Percentiles rank a stretch among this genome's conserved stretches.
Conservation (phyloP, 2,797 vertebrate genomes). For the Clarias pachynema region DNA sequence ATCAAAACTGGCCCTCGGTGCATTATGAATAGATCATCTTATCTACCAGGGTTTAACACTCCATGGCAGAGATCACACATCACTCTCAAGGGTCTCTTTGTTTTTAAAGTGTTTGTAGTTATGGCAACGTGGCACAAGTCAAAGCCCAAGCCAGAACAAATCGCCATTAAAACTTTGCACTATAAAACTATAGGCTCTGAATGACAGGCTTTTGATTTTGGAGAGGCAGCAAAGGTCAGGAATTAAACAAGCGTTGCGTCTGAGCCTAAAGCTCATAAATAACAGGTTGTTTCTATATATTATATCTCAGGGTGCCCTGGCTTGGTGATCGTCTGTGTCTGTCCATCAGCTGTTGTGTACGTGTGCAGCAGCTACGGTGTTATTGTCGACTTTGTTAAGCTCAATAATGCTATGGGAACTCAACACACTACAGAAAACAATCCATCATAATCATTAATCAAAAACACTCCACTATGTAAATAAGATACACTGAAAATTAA, state of each 20-base stretch:
- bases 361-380: slow-evolving; percentile 8
- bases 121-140: slow-evolving; percentile 22
- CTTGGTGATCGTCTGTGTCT: slow-evolving; percentile 15
- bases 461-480: background rate
- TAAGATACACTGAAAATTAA: background rate
- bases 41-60: slow-evolving; percentile 30
- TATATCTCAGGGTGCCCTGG: slow-evolving; percentile 6
- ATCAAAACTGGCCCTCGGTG: slow-evolving; percentile 33
- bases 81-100: slow-evolving; percentile 48
- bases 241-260: slow-evolving; percentile 30
- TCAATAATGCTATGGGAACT: slow-evolving; percentile 27
- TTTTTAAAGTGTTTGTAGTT: slow-evolving; percentile 41
- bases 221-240: slow-evolving; percentile 40
- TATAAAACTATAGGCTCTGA: slow-evolving; percentile 17
- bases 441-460: background rate
- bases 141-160: slow-evolving; percentile 16
- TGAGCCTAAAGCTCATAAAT: slow-evolving; percentile 40
- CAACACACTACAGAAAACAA: slow-evolving; percentile 5
- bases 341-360: slow-evolving; percentile 49
- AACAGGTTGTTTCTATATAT: slow-evolving; percentile 42
- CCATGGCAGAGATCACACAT: slow-evolving; percentile 1
- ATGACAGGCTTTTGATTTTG: slow-evolving; percentile 20
- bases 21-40: slow-evolving; percentile 49
- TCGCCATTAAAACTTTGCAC: slow-evolving; percentile 2
- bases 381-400: slow-evolving; percentile 16